A percentile compares a stretch with the other conserved stretches of the same genome.
Evolutionary conservation across 35 echinoderm and acorn worm genomes (phyloP).

Genomic region (Amphiura filiformis): DNA sequence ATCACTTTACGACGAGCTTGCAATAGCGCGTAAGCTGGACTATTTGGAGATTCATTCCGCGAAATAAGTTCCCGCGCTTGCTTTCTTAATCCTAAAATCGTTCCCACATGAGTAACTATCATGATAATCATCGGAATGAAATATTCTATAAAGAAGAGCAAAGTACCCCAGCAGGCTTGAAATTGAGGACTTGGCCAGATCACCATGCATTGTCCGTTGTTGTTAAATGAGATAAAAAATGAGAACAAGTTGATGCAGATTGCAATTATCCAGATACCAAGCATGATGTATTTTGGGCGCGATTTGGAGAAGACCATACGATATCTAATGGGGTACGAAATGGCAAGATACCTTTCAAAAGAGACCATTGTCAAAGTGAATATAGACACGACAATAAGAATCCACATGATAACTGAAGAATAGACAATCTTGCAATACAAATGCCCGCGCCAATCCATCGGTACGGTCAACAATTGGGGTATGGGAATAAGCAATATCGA

Average conservation of each 20-base stretch:
- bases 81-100: neutral
- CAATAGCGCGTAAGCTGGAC: neutral
- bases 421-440: slow-evolving; percentile 24
- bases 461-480: neutral
- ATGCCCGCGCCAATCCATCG: neutral
- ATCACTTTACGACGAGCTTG: neutral
- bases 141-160: slow-evolving; percentile 23
- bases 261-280: slow-evolving; percentile 10
- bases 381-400: slow-evolving; percentile 15
- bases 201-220: neutral
- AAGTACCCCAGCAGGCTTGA: neutral
- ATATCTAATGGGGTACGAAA: slow-evolving; percentile 27
- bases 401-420: slow-evolving; percentile 31
- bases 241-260: slow-evolving; percentile 6
- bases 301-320: neutral
- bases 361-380: slow-evolving; percentile 32
- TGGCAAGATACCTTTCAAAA: slow-evolving; percentile 24
- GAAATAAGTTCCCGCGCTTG: slow-evolving; percentile 10
- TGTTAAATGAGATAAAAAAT: neutral
- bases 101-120: neutral
- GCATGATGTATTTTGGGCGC: neutral
- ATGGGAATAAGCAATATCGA: slow-evolving; percentile 19
- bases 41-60: neutral
- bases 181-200: neutral
- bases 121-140: slow-evolving; percentile 27